Conservation (phyloP, 2,797 vertebrate genomes). For the Muraenolepis orangiensis region DNA sequence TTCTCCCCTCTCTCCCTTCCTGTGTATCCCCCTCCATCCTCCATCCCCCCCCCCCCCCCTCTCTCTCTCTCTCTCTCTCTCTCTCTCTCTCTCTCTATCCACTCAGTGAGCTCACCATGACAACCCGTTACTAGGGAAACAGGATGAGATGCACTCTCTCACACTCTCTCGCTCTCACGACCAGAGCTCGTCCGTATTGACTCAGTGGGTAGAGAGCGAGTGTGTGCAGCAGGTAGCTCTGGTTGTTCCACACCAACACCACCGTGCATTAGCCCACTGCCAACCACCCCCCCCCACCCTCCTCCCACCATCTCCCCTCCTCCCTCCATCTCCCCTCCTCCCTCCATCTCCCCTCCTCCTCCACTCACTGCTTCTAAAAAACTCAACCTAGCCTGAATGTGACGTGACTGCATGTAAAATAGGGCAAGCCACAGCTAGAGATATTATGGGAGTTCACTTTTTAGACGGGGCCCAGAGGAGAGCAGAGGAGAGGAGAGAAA, state of each 20-base stretch:
- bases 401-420: background rate
- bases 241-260: background rate
- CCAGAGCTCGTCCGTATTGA: constrained; percentile 39
- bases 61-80: background rate
- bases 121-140: constrained; percentile 63
- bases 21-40: background rate
- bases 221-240: background rate
- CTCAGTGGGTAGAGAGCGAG: constrained; percentile 33
- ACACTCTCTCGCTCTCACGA: constrained; percentile 8
- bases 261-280: background rate
- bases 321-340: too few species aligned
- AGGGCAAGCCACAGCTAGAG: too few species aligned
- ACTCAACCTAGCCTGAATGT: too few species aligned
- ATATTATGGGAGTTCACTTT: too few species aligned
- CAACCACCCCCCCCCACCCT: too few species aligned
- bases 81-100: constrained; percentile 4
- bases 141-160: constrained; percentile 52
- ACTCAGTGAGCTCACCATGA: constrained; percentile 40
- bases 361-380: background rate
- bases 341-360: too few species aligned
- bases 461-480: too few species aligned
- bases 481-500: background rate
- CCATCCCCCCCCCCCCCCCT: background rate
- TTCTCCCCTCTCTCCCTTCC: constrained; percentile 10
- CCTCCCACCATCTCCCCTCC: too few species aligned